Conservation (phyloP, 1,140 invertebrate genomes). For the Scaptodrosophila lebanonensis region DNA sequence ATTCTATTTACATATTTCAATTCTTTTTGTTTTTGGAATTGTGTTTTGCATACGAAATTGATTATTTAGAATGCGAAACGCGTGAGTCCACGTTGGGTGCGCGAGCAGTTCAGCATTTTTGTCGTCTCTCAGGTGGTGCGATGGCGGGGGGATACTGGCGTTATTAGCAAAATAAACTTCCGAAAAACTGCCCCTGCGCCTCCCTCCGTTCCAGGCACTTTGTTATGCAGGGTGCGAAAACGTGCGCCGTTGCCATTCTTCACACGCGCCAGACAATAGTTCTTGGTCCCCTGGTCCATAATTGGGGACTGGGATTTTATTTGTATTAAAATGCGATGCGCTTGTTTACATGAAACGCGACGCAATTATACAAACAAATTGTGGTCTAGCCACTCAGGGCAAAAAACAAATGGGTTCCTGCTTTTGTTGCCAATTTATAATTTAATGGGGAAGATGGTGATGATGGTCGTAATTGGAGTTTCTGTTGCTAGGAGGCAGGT, state of each 20-base stretch:
- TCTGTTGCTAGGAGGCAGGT: too few species aligned
- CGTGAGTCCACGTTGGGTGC: neutral
- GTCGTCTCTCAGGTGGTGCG: too few species aligned
- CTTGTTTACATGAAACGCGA: too few species aligned
- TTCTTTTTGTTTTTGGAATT: constrained; percentile 2
- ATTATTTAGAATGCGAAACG: constrained; percentile 38
- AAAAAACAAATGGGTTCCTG: too few species aligned
- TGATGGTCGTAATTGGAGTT: neutral
- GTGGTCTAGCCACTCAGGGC: too few species aligned
- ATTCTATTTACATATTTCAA: too few species aligned
- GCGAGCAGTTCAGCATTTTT: too few species aligned
- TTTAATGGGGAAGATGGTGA: too few species aligned
- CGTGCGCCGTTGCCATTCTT: constrained; percentile 43
- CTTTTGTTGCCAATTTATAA: neutral
- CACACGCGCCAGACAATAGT: constrained; percentile 51
- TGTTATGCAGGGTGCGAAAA: constrained; percentile 49
- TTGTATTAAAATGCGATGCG: too few species aligned
- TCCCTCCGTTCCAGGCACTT: constrained; percentile 11
- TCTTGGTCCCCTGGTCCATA: too few species aligned
- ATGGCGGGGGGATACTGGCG: neutral
- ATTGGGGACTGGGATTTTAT: too few species aligned
- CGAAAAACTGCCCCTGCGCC: constrained; percentile 20
- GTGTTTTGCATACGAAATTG: constrained; percentile 6
- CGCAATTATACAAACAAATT: too few species aligned
- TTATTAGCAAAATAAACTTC: constrained; percentile 62